Base-by-base conservation (phyloP, 23 tunicate genomes). In the Diplosoma virens region DNA sequence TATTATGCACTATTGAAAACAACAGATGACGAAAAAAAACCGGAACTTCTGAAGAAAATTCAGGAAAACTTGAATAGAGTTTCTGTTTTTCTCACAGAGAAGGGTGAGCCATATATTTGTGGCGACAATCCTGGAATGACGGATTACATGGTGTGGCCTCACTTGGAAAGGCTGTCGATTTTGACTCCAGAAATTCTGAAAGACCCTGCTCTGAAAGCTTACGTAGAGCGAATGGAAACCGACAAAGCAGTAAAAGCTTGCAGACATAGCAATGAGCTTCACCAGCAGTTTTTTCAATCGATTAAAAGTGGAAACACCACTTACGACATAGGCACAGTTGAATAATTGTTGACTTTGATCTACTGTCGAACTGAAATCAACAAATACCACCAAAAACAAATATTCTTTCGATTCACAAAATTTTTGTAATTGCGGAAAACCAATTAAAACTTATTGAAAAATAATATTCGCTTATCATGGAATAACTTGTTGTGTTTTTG, bases 131-230 rank as follows among this genome's bases (percentile, higher is more conserved):
- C 86, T 28, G 87, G 96, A 1, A 66, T 81, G 0, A 59, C 77
- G 37, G 96, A 89, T 47, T 89, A 82, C 79, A 82, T 89, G 84
- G 25, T 82, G 5, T 89, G 83, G 81, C 96, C 96, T 11, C 76
- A 65, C 24, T 41, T 89, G 61, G 84, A 82, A 32, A 37, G 84
- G 16, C 71, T 89, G 24, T 1, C 31, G 0, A 30, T 64, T 0
- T 1, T 75, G 35, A 45, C 46, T 34, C 41, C 58, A 1, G 16
- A 59, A 17, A 60, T 47, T 18, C 20, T 83, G 30, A 9, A 77
- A 3, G 35, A 68, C 1, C 53, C 75, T 18, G 52, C 14, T 7
- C 36, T 75, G 7, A 27, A 56, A 48, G 59, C 67, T 3, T 83
- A 83, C 54, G 31, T 1, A 17, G 73, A 64, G 6, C 33, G 59